Conservation (phyloP, 92 coral and sea anemone species). For the Paramuricea clavata region DNA sequence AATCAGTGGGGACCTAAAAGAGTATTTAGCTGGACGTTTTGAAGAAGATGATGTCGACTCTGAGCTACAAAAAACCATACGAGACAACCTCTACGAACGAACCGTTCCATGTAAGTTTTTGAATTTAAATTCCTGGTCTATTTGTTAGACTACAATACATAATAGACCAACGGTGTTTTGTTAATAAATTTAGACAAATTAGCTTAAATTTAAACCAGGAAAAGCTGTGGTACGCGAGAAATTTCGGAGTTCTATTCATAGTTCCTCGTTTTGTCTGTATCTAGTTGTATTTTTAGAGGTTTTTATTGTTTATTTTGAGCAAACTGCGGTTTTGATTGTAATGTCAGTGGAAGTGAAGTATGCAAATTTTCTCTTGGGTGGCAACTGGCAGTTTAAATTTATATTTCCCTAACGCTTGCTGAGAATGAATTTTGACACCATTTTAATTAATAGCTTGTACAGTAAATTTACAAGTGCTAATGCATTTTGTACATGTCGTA, state of each 20-base stretch:
- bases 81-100: slow-evolving; percentile 92
- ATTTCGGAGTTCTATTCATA: background rate
- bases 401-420: background rate
- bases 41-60: slow-evolving; percentile 84
- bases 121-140: background rate
- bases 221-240: background rate
- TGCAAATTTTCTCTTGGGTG: background rate
- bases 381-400: background rate
- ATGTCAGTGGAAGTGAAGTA: background rate
- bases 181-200: background rate
- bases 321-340: background rate
- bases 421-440: background rate
- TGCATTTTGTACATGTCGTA: background rate
- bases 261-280: background rate
- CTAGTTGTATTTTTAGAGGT: background rate
- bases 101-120: slow-evolving; percentile 93
- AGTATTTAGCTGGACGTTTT: slow-evolving; percentile 84
- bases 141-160: background rate
- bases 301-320: slow-evolving; percentile 8
- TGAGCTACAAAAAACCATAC: slow-evolving; percentile 92
- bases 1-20: slow-evolving; percentile 84
- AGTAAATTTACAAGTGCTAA: background rate
- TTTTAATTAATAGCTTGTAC: background rate
- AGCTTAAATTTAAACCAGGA: background rate
- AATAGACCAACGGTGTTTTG: slow-evolving; percentile 21